Percentiles rank a stretch among this genome's conserved stretches.
Conservation (phyloP, 2,888 invertebrate species). For the Bhutanitis thaidina region DNA sequence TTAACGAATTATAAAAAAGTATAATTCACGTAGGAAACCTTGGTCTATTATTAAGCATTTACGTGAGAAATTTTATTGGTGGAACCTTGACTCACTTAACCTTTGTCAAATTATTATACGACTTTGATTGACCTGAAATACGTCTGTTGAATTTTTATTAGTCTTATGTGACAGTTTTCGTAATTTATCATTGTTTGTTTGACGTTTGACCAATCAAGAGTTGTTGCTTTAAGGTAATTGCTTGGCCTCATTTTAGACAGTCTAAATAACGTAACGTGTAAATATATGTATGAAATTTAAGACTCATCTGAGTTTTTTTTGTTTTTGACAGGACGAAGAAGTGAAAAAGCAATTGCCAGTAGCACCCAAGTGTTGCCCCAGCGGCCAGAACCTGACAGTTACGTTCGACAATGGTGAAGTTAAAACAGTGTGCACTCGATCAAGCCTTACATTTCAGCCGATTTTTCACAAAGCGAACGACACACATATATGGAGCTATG, state of each 20-base stretch:
- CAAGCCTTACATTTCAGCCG: constrained; percentile 70
- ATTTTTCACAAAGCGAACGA: constrained; percentile 74
- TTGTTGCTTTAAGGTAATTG: not conserved
- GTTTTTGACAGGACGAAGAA: constrained; percentile 47
- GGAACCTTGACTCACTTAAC: constrained; percentile 40
- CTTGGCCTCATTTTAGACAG: constrained; percentile 22
- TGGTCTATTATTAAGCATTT: not conserved
- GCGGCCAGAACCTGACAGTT: constrained; percentile 66
- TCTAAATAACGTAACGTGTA: too few species aligned
- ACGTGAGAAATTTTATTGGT: constrained; percentile 2
- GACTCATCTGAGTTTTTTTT: too few species aligned
- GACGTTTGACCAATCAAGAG: constrained; percentile 53
- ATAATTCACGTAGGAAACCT: not conserved
- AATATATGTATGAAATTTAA: too few species aligned
- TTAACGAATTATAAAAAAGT: not conserved
- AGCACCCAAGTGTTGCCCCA: constrained; percentile 76
- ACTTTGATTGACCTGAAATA: constrained; percentile 63
- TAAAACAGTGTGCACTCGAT: constrained; percentile 52
- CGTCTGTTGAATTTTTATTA: constrained; percentile 64
- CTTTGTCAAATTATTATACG: constrained; percentile 49
- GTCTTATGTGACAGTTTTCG: constrained; percentile 40
- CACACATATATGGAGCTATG: constrained; percentile 66
- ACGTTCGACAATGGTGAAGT: constrained; percentile 45
- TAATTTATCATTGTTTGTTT: constrained; percentile 64
- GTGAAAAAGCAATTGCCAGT: constrained; percentile 60